phyloP scores from a whole-genome alignment of 2,888 invertebrate species.

The Leptopterna dolabrata region DNA sequence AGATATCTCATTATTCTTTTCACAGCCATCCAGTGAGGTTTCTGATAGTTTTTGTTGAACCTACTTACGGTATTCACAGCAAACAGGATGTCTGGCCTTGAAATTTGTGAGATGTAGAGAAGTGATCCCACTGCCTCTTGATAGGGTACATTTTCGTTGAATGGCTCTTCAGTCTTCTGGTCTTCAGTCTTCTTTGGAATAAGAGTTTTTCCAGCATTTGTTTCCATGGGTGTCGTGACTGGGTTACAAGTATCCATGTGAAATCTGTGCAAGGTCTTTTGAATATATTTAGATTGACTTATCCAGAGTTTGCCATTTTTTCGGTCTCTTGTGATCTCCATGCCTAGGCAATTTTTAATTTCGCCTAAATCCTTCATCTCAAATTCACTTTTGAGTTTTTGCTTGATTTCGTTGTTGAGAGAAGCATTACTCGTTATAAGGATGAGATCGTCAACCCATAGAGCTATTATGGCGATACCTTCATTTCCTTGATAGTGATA shows the following conservation, averaged over 20 bases:
- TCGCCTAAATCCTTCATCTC: too few relatives aligned
- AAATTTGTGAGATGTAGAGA: constrained; percentile 26
- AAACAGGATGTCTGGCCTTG: constrained; percentile 24
- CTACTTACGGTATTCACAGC: constrained; percentile 32
- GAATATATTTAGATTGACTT: background rate
- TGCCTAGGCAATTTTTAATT: constrained; percentile 7
- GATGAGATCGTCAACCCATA: constrained; percentile 13
- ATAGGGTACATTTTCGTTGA: constrained; percentile 33
- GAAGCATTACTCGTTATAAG: background rate
- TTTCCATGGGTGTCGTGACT: constrained; percentile 11
- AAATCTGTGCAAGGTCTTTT: constrained; percentile 6
- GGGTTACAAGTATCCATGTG: background rate
- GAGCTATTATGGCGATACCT: constrained; percentile 4
- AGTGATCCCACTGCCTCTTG: constrained; percentile 44
- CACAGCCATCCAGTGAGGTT: constrained; percentile 24
- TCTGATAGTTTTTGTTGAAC: constrained; percentile 5
- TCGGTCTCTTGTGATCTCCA: background rate
- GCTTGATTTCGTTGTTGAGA: background rate
- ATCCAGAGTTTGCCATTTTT: constrained; percentile 10
- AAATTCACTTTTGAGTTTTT: too few relatives aligned
- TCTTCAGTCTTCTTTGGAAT: background rate
- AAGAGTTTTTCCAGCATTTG: too few relatives aligned
- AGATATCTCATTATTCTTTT: constrained; percentile 33
- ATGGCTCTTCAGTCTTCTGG: background rate
- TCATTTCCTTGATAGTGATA: too few relatives aligned